phyloP scores from a whole-genome alignment of 2,888 invertebrate genomes.

The Apodemia zela region DNA sequence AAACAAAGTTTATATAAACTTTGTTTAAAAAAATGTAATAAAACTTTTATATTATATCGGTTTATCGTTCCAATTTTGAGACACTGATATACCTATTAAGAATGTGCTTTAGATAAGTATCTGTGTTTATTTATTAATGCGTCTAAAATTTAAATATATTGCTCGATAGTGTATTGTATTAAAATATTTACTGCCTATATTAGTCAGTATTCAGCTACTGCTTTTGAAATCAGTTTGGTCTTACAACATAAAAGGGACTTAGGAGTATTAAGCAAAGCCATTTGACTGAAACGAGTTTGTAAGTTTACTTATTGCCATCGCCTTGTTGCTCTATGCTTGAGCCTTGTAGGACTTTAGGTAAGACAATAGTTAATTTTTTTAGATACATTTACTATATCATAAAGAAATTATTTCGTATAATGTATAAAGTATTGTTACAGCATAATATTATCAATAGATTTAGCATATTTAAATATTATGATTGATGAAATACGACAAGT shows the following conservation, averaged over 20 bases:
- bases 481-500: no score
- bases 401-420: no score
- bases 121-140: neutral
- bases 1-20: no score
- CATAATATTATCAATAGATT: no score
- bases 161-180: conserved; percentile 7
- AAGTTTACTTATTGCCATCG: neutral
- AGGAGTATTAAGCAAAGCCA: neutral
- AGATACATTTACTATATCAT: no score
- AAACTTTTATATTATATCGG: no score
- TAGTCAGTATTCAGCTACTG: conserved; percentile 24
- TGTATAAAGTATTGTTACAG: no score
- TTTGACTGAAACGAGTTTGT: neutral
- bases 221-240: conserved; percentile 26
- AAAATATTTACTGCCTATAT: conserved; percentile 14
- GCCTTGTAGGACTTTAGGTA: no score
- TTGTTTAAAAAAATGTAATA: no score
- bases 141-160: neutral
- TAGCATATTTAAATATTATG: no score
- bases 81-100: neutral
- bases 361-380: no score
- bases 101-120: neutral
- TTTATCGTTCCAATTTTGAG: no score
- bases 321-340: neutral
- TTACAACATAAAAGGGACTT: conserved; percentile 24